These are phyloP conservation scores for Lagodon rhomboides DNA, from an alignment of 2,797 vertebrate species.

Conservation along the genomic window DNA sequence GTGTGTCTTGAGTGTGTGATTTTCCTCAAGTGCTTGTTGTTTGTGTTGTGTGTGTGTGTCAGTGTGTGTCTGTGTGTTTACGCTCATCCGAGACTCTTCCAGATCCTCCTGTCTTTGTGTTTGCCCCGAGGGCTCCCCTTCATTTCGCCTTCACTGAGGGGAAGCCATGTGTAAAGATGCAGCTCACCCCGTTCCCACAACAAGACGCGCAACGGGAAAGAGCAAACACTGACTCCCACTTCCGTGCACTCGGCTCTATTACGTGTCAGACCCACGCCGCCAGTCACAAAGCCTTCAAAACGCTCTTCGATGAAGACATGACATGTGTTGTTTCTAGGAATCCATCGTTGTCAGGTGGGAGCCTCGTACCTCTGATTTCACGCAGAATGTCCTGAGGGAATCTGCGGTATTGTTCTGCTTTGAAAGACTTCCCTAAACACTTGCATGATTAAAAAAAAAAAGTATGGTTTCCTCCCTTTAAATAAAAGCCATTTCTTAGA, in stretches of 20 bases:
- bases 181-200: constrained; percentile 62
- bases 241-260: constrained; percentile 48
- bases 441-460: constrained; percentile 34
- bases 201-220: constrained; percentile 62
- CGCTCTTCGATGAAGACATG: constrained; percentile 43
- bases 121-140: constrained; percentile 76
- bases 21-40: constrained; percentile 47
- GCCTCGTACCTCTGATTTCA: constrained; percentile 32
- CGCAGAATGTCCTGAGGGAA: constrained; percentile 45
- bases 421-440: constrained; percentile 35
- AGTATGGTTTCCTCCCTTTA: constrained; percentile 6
- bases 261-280: constrained; percentile 55
- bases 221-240: constrained; percentile 58
- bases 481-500: constrained; percentile 47
- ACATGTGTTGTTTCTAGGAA: constrained; percentile 60
- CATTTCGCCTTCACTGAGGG: constrained; percentile 72
- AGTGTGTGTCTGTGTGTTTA: constrained; percentile 49
- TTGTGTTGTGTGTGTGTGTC: constrained; percentile 20
- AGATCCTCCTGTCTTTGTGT: constrained; percentile 70
- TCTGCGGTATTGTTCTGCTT: constrained; percentile 8
- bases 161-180: constrained; percentile 75
- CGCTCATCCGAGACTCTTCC: constrained; percentile 58
- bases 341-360: constrained; percentile 41
- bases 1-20: background rate
- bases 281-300: constrained; percentile 52